These are phyloP conservation scores for Synanthedon myopaeformis DNA, from an alignment of 2,888 invertebrate species.

Conservation along the genomic window DNA sequence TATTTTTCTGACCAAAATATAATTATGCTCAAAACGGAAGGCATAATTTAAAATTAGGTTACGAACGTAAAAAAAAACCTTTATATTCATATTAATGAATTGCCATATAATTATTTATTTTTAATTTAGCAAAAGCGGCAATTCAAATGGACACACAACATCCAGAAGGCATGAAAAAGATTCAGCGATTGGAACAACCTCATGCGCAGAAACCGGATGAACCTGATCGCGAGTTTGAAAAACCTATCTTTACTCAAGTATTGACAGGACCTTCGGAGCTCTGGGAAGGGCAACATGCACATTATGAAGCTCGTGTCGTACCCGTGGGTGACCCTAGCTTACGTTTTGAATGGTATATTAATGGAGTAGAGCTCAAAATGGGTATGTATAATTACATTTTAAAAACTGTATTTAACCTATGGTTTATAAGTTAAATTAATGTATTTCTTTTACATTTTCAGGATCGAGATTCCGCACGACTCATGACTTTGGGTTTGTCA, in stretches of 20 bases:
- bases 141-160: slow-evolving; percentile 92
- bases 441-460: slow-evolving; percentile 19
- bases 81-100: no score
- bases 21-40: no score
- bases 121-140: slow-evolving; percentile 77
- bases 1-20: no score
- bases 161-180: slow-evolving; percentile 92
- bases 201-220: slow-evolving; percentile 77
- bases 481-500: slow-evolving; percentile 94
- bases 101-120: neutral
- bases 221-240: slow-evolving; percentile 86
- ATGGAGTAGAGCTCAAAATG: slow-evolving; percentile 92
- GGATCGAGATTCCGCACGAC: slow-evolving; percentile 90
- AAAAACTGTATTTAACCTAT: neutral
- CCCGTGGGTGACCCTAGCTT: slow-evolving; percentile 94
- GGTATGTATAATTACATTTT: slow-evolving; percentile 64
- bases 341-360: slow-evolving; percentile 95
- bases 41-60: no score
- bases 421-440: neutral
- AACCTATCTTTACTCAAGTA: slow-evolving; percentile 91
- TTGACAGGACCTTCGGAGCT: slow-evolving; percentile 90
- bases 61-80: no score
- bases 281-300: slow-evolving; percentile 92
- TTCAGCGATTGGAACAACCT: slow-evolving; percentile 86
- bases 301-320: slow-evolving; percentile 91